Evolutionary conservation across 2,797 vertebrate genomes (phyloP).

Genomic region (Enteromius argenteus): DNA sequence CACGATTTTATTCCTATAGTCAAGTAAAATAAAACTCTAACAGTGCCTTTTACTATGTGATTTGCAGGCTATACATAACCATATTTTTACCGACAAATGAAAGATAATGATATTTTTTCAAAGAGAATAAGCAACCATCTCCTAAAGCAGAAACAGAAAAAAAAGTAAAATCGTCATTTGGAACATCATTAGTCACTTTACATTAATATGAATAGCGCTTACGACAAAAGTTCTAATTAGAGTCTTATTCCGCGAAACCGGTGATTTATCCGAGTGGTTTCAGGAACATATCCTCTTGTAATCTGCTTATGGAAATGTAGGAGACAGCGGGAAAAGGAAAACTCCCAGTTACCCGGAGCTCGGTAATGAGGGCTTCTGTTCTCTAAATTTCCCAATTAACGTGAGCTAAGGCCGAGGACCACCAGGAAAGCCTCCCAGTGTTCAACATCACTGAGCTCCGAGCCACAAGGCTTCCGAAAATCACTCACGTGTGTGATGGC

Average conservation of each 20-base stretch:
- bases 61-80: not conserved
- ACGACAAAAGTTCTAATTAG: constrained; percentile 79
- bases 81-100: not conserved
- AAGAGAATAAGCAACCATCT: not conserved
- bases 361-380: constrained; percentile 83
- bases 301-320: constrained; percentile 84
- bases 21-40: not conserved
- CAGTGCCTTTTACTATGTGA: not conserved
- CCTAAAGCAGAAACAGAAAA: not conserved
- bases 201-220: constrained; percentile 38
- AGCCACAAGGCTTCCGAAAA: constrained; percentile 61
- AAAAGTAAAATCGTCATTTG: not conserved
- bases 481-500: constrained; percentile 64
- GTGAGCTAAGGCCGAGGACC: constrained; percentile 76
- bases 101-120: not conserved
- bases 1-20: not conserved
- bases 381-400: constrained; percentile 88
- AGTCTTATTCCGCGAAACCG: constrained; percentile 74
- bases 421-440: constrained; percentile 79
- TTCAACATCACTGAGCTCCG: constrained; percentile 65
- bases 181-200: constrained; percentile 28
- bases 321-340: constrained; percentile 68
- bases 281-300: constrained; percentile 87
- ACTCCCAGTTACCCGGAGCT: constrained; percentile 70
- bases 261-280: constrained; percentile 82